These are phyloP conservation scores for Phanerotoma sp. DNA, from an alignment of 2,888 invertebrate genomes.

Conservation along the genomic window DNA sequence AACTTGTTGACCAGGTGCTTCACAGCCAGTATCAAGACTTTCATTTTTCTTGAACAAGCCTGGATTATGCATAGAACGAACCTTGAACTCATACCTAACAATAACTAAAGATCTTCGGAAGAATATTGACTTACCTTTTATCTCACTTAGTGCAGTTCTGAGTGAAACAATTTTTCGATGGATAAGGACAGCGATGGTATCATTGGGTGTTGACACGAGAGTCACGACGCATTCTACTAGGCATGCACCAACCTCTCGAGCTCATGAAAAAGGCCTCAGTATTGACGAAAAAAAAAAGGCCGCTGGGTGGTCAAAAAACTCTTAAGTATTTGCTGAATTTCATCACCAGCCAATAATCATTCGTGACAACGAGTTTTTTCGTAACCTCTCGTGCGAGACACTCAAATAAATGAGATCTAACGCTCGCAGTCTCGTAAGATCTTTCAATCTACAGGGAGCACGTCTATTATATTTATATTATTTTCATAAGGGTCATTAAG, in stretches of 20 bases:
- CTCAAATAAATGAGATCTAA: too few relatives aligned
- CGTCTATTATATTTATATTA: too few relatives aligned
- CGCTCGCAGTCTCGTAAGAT: too few relatives aligned
- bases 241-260: constrained; percentile 24
- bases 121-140: constrained; percentile 14
- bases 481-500: too few relatives aligned
- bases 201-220: not conserved
- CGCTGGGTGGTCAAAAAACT: constrained; percentile 20
- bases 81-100: constrained; percentile 10
- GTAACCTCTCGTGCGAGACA: too few relatives aligned
- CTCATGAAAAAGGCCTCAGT: constrained; percentile 14
- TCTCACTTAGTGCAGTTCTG: constrained; percentile 11
- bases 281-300: constrained; percentile 17
- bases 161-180: constrained; percentile 20
- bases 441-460: too few relatives aligned
- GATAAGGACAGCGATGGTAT: constrained; percentile 6
- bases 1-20: constrained; percentile 1
- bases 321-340: constrained; percentile 15
- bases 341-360: not conserved
- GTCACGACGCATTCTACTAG: constrained; percentile 22
- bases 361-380: not conserved
- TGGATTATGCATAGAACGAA: constrained; percentile 12
- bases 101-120: constrained; percentile 9
- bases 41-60: constrained; percentile 15
- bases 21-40: constrained; percentile 5